Conservation (phyloP, 2,797 vertebrate species). For the Neosilurus hyrtlii region DNA sequence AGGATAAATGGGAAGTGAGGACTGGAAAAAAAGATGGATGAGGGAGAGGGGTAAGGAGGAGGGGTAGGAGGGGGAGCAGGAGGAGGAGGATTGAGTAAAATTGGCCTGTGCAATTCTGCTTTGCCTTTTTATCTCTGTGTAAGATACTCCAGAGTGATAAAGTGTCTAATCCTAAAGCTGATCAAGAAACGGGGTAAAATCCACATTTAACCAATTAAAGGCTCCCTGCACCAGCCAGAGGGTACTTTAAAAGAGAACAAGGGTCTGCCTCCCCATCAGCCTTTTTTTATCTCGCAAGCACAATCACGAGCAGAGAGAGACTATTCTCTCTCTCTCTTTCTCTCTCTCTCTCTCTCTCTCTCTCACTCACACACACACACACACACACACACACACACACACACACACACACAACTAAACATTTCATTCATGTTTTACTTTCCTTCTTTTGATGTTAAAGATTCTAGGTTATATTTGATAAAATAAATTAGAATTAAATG, state of each 20-base stretch:
- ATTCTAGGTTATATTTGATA: background rate
- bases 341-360: background rate
- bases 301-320: conserved; percentile 57
- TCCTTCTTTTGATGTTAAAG: background rate
- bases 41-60: conserved; percentile 26
- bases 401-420: conserved; percentile 8
- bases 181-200: conserved; percentile 85
- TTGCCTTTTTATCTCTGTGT: conserved; percentile 97
- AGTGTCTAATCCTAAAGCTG: conserved; percentile 92
- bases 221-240: conserved; percentile 85
- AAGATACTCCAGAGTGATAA: conserved; percentile 98
- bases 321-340: conserved; percentile 40
- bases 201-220: conserved; percentile 99
- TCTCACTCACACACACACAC: background rate
- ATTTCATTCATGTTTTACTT: background rate
- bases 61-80: conserved; percentile 31
- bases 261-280: conserved; percentile 74
- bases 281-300: conserved; percentile 85
- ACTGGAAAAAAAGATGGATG: conserved; percentile 46
- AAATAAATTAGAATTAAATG: background rate
- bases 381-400: background rate
- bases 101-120: conserved; percentile 93
- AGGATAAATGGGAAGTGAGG: conserved; percentile 40
- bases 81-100: conserved; percentile 61
- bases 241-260: conserved; percentile 42